Conservation (phyloP, 2,113 vertebrate species). For the Eptatretus burgeri region DNA sequence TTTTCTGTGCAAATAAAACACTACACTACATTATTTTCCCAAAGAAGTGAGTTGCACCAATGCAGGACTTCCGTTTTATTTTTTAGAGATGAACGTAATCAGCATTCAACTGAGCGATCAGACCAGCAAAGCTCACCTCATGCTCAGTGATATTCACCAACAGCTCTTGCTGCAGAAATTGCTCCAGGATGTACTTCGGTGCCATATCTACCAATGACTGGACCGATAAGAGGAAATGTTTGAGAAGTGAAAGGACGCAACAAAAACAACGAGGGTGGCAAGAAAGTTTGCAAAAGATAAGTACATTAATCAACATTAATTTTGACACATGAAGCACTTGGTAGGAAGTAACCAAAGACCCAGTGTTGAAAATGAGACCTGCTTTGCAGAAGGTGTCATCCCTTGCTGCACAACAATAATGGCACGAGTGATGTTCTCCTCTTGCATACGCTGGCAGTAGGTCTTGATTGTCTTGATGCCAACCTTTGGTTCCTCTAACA, state of each 20-base stretch:
- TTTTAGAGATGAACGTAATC: too few relatives aligned
- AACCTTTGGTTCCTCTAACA: conserved; percentile 77
- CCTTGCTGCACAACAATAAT: conserved; percentile 92
- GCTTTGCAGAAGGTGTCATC: conserved; percentile 90
- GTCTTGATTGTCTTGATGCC: conserved; percentile 97
- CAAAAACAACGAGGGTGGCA: background rate
- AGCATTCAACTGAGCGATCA: too few relatives aligned
- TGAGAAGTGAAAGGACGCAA: background rate
- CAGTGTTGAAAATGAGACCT: conserved; percentile 19
- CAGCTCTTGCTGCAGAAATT: conserved; percentile 82
- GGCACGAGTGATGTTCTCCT: conserved; percentile 79
- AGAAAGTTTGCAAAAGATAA: background rate
- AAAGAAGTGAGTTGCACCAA: too few relatives aligned
- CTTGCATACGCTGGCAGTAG: conserved; percentile 96
- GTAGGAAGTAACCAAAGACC: too few relatives aligned
- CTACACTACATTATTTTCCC: too few relatives aligned
- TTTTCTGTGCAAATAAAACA: too few relatives aligned
- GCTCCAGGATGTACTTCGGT: conserved; percentile 83
- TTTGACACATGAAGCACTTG: too few relatives aligned
- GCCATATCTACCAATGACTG: conserved; percentile 94
- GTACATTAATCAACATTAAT: too few relatives aligned
- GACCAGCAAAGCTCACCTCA: conserved; percentile 24
- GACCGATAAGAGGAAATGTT: background rate
- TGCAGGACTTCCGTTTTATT: too few relatives aligned
- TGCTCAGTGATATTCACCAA: conserved; percentile 95